These are phyloP conservation scores for Conus ventricosus DNA, from an alignment of 1,140 invertebrate genomes.

Conservation along the genomic window DNA sequence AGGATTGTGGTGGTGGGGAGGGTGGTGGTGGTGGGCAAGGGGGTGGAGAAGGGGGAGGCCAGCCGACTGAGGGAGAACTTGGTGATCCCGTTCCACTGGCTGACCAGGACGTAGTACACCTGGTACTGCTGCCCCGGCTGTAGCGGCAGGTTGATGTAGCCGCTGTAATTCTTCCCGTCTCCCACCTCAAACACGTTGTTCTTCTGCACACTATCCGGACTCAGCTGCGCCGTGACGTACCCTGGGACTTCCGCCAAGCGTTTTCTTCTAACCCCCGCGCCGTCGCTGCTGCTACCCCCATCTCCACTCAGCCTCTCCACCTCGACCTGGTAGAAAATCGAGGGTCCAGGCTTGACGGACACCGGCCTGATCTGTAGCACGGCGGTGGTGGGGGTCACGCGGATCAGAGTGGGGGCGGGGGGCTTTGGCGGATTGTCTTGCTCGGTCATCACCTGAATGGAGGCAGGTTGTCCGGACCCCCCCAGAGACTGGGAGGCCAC, in stretches of 20 bases:
- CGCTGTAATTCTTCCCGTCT: slow-evolving; percentile 54
- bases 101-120: slow-evolving; percentile 63
- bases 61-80: slow-evolving; percentile 55
- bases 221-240: slow-evolving; percentile 48
- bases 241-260: slow-evolving; percentile 45
- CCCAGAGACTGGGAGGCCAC: slow-evolving; percentile 17
- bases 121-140: slow-evolving; percentile 50
- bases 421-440: slow-evolving; percentile 47
- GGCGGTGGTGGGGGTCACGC: slow-evolving; percentile 52
- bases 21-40: slow-evolving; percentile 10
- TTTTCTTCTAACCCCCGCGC: not conserved
- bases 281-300: not conserved
- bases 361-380: slow-evolving; percentile 57
- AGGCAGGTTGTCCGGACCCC: not conserved
- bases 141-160: slow-evolving; percentile 57
- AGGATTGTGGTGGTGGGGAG: slow-evolving; percentile 11
- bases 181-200: slow-evolving; percentile 54
- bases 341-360: slow-evolving; percentile 47
- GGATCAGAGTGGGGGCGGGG: slow-evolving; percentile 47
- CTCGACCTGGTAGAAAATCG: slow-evolving; percentile 54
- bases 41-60: slow-evolving; percentile 42
- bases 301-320: slow-evolving; percentile 46
- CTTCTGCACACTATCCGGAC: slow-evolving; percentile 42
- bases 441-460: slow-evolving; percentile 29
- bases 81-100: slow-evolving; percentile 53